Evolutionary conservation across 2,888 invertebrate species (phyloP), one percentile per base, ranked within the genome.

Genomic region (Timandra comae): DNA sequence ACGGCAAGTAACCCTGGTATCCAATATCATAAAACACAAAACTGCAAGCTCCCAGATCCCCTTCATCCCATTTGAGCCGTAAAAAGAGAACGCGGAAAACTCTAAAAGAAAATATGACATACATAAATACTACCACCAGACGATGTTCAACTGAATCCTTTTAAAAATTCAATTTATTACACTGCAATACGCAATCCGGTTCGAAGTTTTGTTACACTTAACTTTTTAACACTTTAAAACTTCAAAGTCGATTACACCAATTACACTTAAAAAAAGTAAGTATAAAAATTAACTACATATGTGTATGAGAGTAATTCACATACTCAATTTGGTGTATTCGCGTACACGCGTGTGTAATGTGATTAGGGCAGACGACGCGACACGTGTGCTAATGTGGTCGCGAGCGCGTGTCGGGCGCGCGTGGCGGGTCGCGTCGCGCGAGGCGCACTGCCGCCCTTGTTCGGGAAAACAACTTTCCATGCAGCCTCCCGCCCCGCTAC

Each of bases 371-470:
- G 33, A 41, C 56, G 46, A 49, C 53, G 43, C 48, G 45, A 33
- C 38, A 36, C 32, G 27, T 9, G 22, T 32, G 26, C 13, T 26
- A 38, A 30, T 30, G 41, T 46, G 46, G 46, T 52, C 53, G 56
- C 53, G 41, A 43, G 35, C 48, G 50, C 56, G 46, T 56, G 44
- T 36, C 29, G 40, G 47, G 48, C 44, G 56, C 58, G 62, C 56
- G 49, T 51, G 34, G 52, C 53, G 51, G 42, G 54, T 44, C 42
- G 46, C 56, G 54, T 60, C 59, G 65, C 77, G 65, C 70, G 64
- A 56, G 67, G 77, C 80, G 72, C 72, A 82, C 84, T 82, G 78
- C 69, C 77, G 78, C 67, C 67, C 56, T 55, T 44, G 50, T 28
- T 37, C 37, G 39, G 73, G 62, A 73, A 73, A 76, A 63, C 64